Evolutionary conservation across 2,113 vertebrate species (phyloP).

Genomic region (Stictonetta naevosa): DNA sequence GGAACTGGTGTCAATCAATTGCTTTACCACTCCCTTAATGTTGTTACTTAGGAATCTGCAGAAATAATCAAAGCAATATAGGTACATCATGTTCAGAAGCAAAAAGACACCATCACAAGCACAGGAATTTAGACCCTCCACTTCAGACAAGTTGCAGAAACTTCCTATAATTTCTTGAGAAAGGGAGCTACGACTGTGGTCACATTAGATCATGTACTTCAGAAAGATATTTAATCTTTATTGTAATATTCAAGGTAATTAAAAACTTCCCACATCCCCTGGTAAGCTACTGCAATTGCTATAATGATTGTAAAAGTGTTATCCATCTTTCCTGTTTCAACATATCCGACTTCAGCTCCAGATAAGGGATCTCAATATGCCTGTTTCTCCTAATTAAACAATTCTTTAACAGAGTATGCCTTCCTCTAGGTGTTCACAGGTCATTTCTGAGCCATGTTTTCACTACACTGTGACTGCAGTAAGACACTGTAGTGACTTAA

Average conservation of each 20-base stretch:
- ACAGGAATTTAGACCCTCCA: neutral
- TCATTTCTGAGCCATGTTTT: neutral
- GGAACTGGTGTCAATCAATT: neutral
- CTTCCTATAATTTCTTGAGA: neutral
- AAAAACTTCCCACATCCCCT: neutral
- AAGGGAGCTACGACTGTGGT: neutral
- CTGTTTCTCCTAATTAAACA: neutral
- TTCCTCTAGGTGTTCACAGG: neutral
- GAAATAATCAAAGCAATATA: neutral
- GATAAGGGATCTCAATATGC: neutral
- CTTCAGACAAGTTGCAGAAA: neutral
- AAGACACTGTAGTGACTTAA: neutral
- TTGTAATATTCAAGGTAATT: conserved; percentile 30
- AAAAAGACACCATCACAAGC: neutral
- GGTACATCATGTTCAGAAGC: neutral
- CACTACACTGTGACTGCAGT: neutral
- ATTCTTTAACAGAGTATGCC: neutral
- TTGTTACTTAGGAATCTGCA: neutral
- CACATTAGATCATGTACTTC: neutral
- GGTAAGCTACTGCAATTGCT: neutral
- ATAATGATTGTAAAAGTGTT: neutral
- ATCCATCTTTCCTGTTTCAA: neutral
- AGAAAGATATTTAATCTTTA: neutral
- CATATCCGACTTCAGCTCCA: neutral
- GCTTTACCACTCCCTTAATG: neutral